Conservation (phyloP, 2,888 invertebrate genomes). For the Eretmocerus hayati region DNA sequence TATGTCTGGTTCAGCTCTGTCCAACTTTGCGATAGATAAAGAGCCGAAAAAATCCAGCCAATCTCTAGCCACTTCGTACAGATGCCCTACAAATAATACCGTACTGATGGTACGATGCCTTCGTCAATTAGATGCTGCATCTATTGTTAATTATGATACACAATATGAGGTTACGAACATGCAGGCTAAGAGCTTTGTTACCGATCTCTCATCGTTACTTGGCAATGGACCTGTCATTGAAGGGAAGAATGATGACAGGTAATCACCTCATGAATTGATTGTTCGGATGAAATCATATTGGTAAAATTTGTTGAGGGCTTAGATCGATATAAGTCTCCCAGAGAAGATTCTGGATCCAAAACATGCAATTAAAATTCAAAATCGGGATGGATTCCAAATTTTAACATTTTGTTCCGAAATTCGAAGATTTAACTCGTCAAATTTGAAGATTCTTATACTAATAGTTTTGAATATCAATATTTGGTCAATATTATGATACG, state of each 20-base stretch:
- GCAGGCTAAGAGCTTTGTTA: slow-evolving; percentile 46
- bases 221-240: slow-evolving; percentile 66
- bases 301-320: too few relatives aligned
- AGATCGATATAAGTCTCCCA: too few relatives aligned
- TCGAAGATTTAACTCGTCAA: too few relatives aligned
- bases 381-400: too few relatives aligned
- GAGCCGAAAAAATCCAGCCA: slow-evolving; percentile 57
- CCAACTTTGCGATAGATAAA: slow-evolving; percentile 62
- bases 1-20: slow-evolving; percentile 68
- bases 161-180: slow-evolving; percentile 51
- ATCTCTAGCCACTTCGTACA: slow-evolving; percentile 57
- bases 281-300: too few relatives aligned
- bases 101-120: slow-evolving; percentile 63
- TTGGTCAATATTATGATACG: too few relatives aligned
- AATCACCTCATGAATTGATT: too few relatives aligned
- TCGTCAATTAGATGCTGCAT: slow-evolving; percentile 47
- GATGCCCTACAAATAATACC: slow-evolving; percentile 55
- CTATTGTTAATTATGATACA: slow-evolving; percentile 52
- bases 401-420: too few relatives aligned
- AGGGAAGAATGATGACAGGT: slow-evolving; percentile 54
- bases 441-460: too few relatives aligned
- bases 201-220: slow-evolving; percentile 56
- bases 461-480: too few relatives aligned
- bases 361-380: too few relatives aligned
- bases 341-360: too few relatives aligned